Conservation (phyloP, 1,140 invertebrate species). For the Drosophila ficusphila region DNA sequence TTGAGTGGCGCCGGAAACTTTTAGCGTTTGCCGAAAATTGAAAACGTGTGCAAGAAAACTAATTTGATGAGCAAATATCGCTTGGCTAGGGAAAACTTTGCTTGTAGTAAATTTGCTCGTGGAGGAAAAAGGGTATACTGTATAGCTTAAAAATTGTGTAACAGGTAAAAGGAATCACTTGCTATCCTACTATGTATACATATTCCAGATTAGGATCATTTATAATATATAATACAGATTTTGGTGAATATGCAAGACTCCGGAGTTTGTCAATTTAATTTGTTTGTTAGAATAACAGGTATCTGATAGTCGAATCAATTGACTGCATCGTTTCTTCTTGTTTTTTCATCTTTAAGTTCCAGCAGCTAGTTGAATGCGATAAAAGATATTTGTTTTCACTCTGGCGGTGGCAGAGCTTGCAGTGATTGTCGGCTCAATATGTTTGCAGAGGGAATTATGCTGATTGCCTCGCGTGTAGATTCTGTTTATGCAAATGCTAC, state of each 20-base stretch:
- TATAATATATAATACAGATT: no score
- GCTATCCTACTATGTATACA: no score
- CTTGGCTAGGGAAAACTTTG: constrained; percentile 9
- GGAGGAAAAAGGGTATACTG: no score
- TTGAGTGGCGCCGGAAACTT: constrained; percentile 52
- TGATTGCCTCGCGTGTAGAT: constrained; percentile 52
- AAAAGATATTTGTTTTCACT: constrained; percentile 41
- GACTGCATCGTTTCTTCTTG: no score
- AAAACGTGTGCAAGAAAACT: constrained; percentile 75
- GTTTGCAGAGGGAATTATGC: constrained; percentile 34
- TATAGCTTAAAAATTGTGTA: no score
- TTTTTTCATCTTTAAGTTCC: constrained; percentile 1
- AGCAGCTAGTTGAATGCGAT: constrained; percentile 5
- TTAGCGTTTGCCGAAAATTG: constrained; percentile 67
- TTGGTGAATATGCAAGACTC: no score
- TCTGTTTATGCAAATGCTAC: constrained; percentile 62
- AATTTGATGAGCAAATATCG: constrained; percentile 74
- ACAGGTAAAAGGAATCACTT: no score
- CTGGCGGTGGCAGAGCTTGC: constrained; percentile 1
- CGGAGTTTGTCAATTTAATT: no score
- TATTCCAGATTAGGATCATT: no score
- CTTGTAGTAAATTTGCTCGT: constrained; percentile 31
- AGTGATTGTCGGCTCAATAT: constrained; percentile 43
- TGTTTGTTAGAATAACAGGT: no score
- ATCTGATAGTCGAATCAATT: no score